Evolutionary conservation across 2,113 vertebrate genomes (phyloP).

Genomic region (Pungitius pungitius): DNA sequence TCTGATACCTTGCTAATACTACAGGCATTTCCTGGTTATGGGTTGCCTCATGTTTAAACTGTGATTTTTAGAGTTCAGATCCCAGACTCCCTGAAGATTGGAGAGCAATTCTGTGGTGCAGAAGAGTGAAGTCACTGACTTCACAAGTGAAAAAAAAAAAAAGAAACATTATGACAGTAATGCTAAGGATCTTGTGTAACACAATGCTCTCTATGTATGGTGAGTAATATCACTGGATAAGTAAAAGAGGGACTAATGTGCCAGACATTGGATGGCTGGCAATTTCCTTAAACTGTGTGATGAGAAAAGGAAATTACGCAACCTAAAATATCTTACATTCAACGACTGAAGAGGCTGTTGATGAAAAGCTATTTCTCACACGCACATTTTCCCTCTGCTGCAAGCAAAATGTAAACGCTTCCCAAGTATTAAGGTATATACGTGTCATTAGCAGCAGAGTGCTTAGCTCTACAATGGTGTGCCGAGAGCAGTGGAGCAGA

Average conservation of each 20-base stretch:
- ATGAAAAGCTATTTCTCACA: slow-evolving; percentile 40
- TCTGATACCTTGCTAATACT: slow-evolving; percentile 78
- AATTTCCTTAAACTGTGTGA: slow-evolving; percentile 66
- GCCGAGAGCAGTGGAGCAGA: slow-evolving; percentile 75
- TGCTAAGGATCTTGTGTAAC: slow-evolving; percentile 59
- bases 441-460: slow-evolving; percentile 73
- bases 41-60: slow-evolving; percentile 69
- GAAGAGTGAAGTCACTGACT: slow-evolving; percentile 69
- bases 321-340: slow-evolving; percentile 51
- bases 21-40: slow-evolving; percentile 81
- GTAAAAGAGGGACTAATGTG: slow-evolving; percentile 58
- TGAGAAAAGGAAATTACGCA: slow-evolving; percentile 68
- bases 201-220: slow-evolving; percentile 60
- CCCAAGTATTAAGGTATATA: slow-evolving; percentile 72
- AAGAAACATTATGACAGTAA: slow-evolving; percentile 61
- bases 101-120: slow-evolving; percentile 63
- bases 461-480: slow-evolving; percentile 81
- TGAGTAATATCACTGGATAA: slow-evolving; percentile 58
- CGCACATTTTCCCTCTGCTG: slow-evolving; percentile 47
- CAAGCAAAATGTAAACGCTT: slow-evolving; percentile 74
- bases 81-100: slow-evolving; percentile 72
- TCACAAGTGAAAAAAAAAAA: slow-evolving; percentile 53
- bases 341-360: slow-evolving; percentile 39
- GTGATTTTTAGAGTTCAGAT: slow-evolving; percentile 68
- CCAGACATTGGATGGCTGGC: slow-evolving; percentile 52